Evolutionary conservation across 1,140 invertebrate genomes (phyloP).

Genomic region (Lordiphosa collinella): DNA sequence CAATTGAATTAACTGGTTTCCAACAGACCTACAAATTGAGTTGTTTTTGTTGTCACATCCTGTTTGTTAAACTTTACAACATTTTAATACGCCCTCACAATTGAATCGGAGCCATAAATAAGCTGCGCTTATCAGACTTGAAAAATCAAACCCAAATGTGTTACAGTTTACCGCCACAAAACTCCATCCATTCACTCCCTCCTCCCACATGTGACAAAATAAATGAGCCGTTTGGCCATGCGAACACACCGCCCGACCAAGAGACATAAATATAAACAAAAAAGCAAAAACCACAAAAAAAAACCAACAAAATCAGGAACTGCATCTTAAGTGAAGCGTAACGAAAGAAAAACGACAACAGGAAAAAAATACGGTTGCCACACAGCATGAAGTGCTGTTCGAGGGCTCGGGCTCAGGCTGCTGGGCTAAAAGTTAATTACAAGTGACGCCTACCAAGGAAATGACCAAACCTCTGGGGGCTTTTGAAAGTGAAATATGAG

Average conservation of each 20-base stretch:
- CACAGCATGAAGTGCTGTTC: slow-evolving; percentile 24
- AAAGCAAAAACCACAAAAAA: slow-evolving; percentile 12
- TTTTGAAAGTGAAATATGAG: slow-evolving; percentile 11
- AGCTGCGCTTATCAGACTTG: slow-evolving; percentile 5
- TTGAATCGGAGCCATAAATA: slow-evolving; percentile 5
- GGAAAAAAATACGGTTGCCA: slow-evolving; percentile 27
- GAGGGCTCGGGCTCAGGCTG: slow-evolving; percentile 4
- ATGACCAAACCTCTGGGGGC: slow-evolving; percentile 15
- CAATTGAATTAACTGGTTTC: no score
- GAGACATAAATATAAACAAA: slow-evolving; percentile 15
- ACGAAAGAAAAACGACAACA: slow-evolving; percentile 35
- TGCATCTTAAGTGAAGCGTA: slow-evolving; percentile 74
- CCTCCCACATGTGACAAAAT: slow-evolving; percentile 58
- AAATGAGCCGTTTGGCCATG: slow-evolving; percentile 57
- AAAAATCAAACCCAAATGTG: slow-evolving; percentile 49
- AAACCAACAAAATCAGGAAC: slow-evolving; percentile 49
- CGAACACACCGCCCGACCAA: slow-evolving; percentile 11
- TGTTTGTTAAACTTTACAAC: not conserved
- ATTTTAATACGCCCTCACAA: not conserved
- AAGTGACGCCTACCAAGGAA: slow-evolving; percentile 64
- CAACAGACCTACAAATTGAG: not conserved
- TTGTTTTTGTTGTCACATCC: slow-evolving; percentile 4
- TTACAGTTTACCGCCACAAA: slow-evolving; percentile 17
- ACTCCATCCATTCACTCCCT: not conserved
- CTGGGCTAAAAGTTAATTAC: slow-evolving; percentile 67